A percentile compares a stretch with the other conserved stretches of the same genome.
phyloP scores from a whole-genome alignment of 2,888 invertebrate genomes.

The Gandaritis pyraliata region DNA sequence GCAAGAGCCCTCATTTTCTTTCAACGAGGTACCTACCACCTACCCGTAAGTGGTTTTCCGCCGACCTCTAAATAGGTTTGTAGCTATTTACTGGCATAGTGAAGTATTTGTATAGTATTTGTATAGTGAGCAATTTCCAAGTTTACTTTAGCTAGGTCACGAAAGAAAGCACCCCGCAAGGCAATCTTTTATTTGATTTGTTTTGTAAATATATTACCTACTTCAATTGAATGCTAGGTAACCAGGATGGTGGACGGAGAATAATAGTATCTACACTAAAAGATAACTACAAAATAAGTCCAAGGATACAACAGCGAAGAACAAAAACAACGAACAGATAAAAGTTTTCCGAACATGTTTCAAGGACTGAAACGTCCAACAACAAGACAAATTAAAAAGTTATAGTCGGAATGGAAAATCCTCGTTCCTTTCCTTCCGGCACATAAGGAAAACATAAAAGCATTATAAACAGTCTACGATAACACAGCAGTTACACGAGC shows the following conservation, averaged over 20 bases:
- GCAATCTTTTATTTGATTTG: neutral
- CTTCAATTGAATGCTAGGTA: neutral
- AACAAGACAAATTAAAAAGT: slow-evolving; percentile 28
- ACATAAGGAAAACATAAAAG: slow-evolving; percentile 39
- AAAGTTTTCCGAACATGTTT: slow-evolving; percentile 15
- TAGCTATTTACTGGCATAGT: too few relatives aligned
- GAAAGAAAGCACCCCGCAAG: neutral
- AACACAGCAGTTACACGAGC: slow-evolving; percentile 35
- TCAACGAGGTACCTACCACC: neutral
- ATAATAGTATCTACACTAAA: too few relatives aligned
- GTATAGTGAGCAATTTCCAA: neutral
- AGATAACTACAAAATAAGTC: neutral
- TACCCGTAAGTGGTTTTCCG: slow-evolving; percentile 4
- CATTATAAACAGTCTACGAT: slow-evolving; percentile 29
- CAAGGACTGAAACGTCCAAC: slow-evolving; percentile 23
- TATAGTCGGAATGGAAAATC: slow-evolving; percentile 19
- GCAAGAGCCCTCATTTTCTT: slow-evolving; percentile 12
- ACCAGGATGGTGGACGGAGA: too few relatives aligned
- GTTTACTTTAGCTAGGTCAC: neutral
- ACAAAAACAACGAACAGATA: slow-evolving; percentile 11
- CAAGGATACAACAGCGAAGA: slow-evolving; percentile 1
- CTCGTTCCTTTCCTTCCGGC: slow-evolving; percentile 38
- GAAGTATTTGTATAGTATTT: neutral
- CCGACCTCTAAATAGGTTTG: neutral
- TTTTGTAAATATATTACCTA: neutral